Evolutionary conservation across 23 tunicate genomes (phyloP).

Genomic region (Halocynthia aurantium): DNA sequence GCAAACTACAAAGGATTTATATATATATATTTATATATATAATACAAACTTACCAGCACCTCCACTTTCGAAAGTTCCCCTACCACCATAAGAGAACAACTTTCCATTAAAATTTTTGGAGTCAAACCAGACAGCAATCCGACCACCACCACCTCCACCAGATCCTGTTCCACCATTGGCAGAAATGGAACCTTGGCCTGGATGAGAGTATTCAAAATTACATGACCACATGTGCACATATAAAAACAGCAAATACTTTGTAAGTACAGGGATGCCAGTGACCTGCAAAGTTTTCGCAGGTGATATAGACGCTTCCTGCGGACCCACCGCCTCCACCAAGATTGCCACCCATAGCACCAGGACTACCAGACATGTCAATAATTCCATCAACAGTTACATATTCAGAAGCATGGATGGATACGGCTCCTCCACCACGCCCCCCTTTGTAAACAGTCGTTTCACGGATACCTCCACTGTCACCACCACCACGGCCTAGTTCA

Average conservation of each 20-base stretch:
- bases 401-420: conserved; percentile 3
- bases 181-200: conserved; percentile 5
- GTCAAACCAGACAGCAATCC: conserved; percentile 19
- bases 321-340: conserved; percentile 27
- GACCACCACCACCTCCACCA: conserved; percentile 32
- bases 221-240: no score
- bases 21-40: not conserved
- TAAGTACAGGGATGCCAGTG: not conserved
- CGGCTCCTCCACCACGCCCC: conserved; percentile 29
- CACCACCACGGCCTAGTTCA: conserved; percentile 19
- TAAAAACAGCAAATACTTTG: no score
- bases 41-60: conserved; percentile 19
- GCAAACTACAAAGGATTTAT: not conserved
- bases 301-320: conserved; percentile 23
- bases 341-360: not conserved
- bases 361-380: conserved; percentile 18
- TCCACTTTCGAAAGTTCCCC: conserved; percentile 16
- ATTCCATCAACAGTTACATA: conserved; percentile 25
- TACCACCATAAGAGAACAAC: conserved; percentile 8
- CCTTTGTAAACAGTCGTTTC: not conserved
- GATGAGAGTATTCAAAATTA: not conserved
- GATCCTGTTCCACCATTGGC: conserved; percentile 26
- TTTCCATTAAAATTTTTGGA: conserved; percentile 2
- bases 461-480: not conserved
- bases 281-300: conserved; percentile 4